Evolutionary conservation across 2,113 vertebrate species (phyloP).

Genomic region (Nycticebus coucang): DNA sequence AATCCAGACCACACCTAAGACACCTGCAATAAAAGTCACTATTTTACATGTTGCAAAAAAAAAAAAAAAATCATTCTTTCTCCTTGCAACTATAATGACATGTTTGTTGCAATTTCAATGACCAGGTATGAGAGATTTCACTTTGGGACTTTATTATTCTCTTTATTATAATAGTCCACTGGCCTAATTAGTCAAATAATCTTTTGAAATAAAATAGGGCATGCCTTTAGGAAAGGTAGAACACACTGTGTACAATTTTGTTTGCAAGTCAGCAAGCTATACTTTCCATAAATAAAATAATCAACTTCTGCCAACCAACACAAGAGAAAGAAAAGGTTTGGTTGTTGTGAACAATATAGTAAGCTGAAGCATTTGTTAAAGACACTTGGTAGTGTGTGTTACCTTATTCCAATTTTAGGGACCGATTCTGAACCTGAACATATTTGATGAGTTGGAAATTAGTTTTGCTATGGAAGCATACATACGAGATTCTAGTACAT

Average conservation of each 20-base stretch:
- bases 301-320: background rate
- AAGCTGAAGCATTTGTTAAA: background rate
- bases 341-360: background rate
- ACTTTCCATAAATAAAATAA: background rate
- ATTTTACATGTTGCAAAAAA: background rate
- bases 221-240: background rate
- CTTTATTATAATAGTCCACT: background rate
- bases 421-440: accelerated
- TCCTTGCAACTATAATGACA: background rate
- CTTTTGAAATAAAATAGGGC: background rate
- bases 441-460: background rate
- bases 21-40: background rate
- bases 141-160: background rate
- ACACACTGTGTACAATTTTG: background rate
- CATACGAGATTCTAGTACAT: background rate
- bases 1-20: background rate
- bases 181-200: background rate
- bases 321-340: background rate
- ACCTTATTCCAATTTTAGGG: background rate
- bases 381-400: too few relatives aligned
- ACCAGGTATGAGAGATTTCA: background rate
- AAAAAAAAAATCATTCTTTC: background rate
- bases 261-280: background rate
- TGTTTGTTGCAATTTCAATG: background rate
- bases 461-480: background rate